Percentiles rank a stretch among this genome's conserved stretches.
These are phyloP conservation scores for Heliocidaris tuberculata DNA, from an alignment of 35 echinoderm and acorn worm species.

Conservation along the genomic window DNA sequence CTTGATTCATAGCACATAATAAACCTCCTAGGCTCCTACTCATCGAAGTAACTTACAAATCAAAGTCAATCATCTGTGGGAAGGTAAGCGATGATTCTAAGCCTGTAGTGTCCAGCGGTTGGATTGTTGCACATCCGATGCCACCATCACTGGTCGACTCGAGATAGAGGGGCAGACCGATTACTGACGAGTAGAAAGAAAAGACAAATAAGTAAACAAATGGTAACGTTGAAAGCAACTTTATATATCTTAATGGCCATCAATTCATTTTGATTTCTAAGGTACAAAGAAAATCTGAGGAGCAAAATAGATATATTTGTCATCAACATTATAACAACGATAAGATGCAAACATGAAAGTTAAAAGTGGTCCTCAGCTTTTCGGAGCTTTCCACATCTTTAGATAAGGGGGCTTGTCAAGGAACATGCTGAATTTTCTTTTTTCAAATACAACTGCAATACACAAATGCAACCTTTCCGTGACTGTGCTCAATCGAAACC, in stretches of 20 bases:
- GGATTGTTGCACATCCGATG: neutral
- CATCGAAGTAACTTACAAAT: slow-evolving; percentile 43
- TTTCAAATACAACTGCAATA: no score
- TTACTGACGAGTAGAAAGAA: neutral
- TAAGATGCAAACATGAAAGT: neutral
- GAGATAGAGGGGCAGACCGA: neutral
- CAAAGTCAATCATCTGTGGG: slow-evolving; percentile 43
- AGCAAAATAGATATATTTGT: neutral
- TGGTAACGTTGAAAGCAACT: neutral
- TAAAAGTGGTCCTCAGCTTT: neutral
- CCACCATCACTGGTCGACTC: neutral
- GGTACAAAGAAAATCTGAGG: neutral
- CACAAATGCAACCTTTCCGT: no score
- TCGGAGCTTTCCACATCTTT: neutral
- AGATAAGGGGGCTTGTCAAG: neutral
- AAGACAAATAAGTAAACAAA: neutral
- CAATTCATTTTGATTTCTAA: neutral
- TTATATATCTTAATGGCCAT: neutral
- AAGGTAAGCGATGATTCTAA: slow-evolving; percentile 20
- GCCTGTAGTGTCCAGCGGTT: neutral
- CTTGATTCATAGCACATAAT: no score
- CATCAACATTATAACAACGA: neutral
- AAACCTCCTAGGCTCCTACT: no score
- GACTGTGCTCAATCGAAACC: no score
- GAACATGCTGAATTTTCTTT: no score